A percentile compares a stretch with the other conserved stretches of the same genome.
Evolutionary conservation across 2,113 vertebrate genomes (phyloP).

Genomic region (Gasterosteus nipponicus): DNA sequence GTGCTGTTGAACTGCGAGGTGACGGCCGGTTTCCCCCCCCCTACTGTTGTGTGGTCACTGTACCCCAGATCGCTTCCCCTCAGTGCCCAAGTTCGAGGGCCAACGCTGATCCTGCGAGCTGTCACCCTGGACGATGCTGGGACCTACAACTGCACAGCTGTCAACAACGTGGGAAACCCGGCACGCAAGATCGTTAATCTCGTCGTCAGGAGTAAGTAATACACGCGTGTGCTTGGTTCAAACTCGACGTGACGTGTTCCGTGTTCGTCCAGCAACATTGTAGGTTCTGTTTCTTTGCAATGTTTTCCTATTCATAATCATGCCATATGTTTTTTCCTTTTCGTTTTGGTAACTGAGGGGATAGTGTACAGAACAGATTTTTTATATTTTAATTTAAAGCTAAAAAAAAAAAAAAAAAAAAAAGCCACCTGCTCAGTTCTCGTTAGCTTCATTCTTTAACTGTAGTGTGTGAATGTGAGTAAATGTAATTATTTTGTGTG

Average conservation of each 20-base stretch:
- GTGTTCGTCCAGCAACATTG: not conserved
- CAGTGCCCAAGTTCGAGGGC: constrained; percentile 84
- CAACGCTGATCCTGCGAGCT: constrained; percentile 85
- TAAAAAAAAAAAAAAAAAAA: not conserved
- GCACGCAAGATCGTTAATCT: constrained; percentile 94
- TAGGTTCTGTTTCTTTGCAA: not conserved
- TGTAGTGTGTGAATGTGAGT: constrained; percentile 4
- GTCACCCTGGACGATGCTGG: constrained; percentile 88
- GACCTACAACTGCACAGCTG: constrained; percentile 94
- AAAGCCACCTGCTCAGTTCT: constrained; percentile 1
- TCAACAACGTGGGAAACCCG: constrained; percentile 96
- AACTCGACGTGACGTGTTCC: not conserved
- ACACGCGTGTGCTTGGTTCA: not conserved
- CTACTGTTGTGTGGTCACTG: constrained; percentile 90
- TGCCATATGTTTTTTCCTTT: not conserved
- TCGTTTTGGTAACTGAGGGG: not conserved
- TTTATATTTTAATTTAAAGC: not conserved
- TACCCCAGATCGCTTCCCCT: constrained; percentile 86
- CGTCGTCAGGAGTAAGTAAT: constrained; percentile 86
- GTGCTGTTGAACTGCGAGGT: constrained; percentile 91
- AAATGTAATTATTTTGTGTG: not conserved
- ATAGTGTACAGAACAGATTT: not conserved
- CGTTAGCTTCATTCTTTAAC: not conserved
- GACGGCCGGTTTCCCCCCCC: constrained; percentile 86
- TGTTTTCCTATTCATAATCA: not conserved